Conservation (phyloP, 2,797 vertebrate species). For the Parambassis ranga region DNA sequence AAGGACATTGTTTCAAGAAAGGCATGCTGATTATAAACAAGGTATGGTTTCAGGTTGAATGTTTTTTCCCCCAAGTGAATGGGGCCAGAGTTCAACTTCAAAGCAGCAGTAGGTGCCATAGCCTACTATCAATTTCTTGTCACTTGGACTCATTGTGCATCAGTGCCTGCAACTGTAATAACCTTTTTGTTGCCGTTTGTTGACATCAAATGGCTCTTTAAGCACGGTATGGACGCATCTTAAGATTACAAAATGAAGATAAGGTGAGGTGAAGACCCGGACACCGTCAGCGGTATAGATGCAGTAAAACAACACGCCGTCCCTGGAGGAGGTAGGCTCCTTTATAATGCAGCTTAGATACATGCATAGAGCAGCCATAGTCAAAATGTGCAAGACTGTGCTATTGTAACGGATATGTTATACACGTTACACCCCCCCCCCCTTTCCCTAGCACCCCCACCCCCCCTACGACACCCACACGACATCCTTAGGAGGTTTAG, state of each 20-base stretch:
- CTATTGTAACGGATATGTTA: constrained; percentile 22
- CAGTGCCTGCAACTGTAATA: background rate
- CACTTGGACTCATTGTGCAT: background rate
- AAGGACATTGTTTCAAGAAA: constrained; percentile 38
- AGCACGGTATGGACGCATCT: constrained; percentile 4
- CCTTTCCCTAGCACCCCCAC: too few relatives aligned
- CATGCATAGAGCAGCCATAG: constrained; percentile 36
- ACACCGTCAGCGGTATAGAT: constrained; percentile 46
- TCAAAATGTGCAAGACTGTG: constrained; percentile 43
- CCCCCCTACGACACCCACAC: constrained; percentile 52
- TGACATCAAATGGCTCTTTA: constrained; percentile 15
- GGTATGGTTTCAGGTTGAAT: background rate
- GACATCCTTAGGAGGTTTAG: constrained; percentile 48
- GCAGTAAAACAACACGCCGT: constrained; percentile 55
- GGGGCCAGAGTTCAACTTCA: constrained; percentile 41
- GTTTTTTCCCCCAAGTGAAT: constrained; percentile 5
- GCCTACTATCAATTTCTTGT: background rate
- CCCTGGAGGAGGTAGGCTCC: constrained; percentile 49
- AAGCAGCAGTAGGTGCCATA: background rate
- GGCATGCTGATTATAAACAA: background rate
- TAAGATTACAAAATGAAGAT: constrained; percentile 16
- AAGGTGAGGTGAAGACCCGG: constrained; percentile 35
- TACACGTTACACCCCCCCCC: constrained; percentile 44
- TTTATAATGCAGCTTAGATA: constrained; percentile 58
- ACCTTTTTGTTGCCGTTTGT: constrained; percentile 32